A percentile compares a stretch with the other conserved stretches of the same genome.
Evolutionary conservation across 1,140 invertebrate genomes (phyloP).

Genomic region (Papilio aristodemus): DNA sequence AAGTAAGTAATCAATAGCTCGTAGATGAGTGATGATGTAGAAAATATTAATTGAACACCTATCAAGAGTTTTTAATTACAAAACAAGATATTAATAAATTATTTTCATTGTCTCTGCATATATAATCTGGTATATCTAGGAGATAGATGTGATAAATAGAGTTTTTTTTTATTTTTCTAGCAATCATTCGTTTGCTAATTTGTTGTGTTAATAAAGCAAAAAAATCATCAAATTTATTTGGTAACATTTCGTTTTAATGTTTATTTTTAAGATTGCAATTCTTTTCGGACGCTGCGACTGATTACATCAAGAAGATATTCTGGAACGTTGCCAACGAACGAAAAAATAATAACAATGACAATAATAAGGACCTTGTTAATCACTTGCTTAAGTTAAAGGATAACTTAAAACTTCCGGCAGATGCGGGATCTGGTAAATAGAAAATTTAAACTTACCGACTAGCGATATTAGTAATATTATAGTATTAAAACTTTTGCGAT

Average conservation of each 20-base stretch:
- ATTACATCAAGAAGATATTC: conserved; percentile 80
- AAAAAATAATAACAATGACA: conserved; percentile 57
- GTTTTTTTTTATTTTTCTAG: too few species aligned
- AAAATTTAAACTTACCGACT: background rate
- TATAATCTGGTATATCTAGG: too few species aligned
- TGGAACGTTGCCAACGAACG: conserved; percentile 77
- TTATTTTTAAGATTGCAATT: conserved; percentile 70
- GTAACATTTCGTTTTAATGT: background rate
- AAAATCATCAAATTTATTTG: too few species aligned
- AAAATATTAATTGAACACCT: background rate
- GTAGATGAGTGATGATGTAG: background rate
- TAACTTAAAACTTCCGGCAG: conserved; percentile 74
- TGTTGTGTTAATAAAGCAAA: too few species aligned
- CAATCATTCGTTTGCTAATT: too few species aligned
- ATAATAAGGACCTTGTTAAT: conserved; percentile 81
- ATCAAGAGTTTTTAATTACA: too few species aligned
- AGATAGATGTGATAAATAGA: too few species aligned
- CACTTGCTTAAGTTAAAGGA: conserved; percentile 81
- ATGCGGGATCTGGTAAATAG: conserved; percentile 51
- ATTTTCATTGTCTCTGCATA: too few species aligned
- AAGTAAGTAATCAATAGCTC: conserved; percentile 39
- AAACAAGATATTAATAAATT: too few species aligned
- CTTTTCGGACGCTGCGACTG: conserved; percentile 73
- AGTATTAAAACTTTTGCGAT: too few species aligned
- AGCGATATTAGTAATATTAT: background rate